Evolutionary conservation across 1,140 invertebrate species (phyloP), one percentile per base, ranked within the genome.

Genomic region (Drosophila paulistorum): DNA sequence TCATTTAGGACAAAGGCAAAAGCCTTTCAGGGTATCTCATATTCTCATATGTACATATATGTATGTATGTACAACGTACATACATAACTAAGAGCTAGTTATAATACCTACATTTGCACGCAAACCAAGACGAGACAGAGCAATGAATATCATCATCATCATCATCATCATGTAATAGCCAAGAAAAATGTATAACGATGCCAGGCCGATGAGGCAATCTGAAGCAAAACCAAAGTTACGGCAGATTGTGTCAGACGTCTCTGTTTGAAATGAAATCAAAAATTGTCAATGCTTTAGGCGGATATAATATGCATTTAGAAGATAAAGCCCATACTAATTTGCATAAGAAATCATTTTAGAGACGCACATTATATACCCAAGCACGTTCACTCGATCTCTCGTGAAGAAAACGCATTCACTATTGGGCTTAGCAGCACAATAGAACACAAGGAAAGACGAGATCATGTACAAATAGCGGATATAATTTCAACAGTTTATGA

Each of bases 121-220:
- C 65, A 55, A 71, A 39, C 45, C 71, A 74, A 57, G 35, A 33
- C 65, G 17, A 62, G 35, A 39, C 35, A 62, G 14, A 62, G 39
- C 51, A 55, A 71, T 87, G 83, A 74, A 79, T 87, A 86, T 77
- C 82, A 86, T 83, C 83, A 87, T 86, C 0, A 78, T 86, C 0
- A 85, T 79, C 78, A 85, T 82, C 79, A 86, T 62, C 83, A 86
- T 87, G 82, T 86, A 86, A 86, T 72, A 87, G 65, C 83, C 71
- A 71, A 83, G 83, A 87, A 86, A 87, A 51, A 51, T 51, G 45
- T 87, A 80, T 87, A 62, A 62, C 41, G 14, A 74, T 77, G 20
- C 45, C 45, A 59, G 81, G 4, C 37, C 76, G 69, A 86, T 87
- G 83, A 86, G 82, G 82, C 82, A 86, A 86, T 81, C 59, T 58